Conservation (phyloP, 2,797 vertebrate species). For the Microctenopoma lineatum region DNA sequence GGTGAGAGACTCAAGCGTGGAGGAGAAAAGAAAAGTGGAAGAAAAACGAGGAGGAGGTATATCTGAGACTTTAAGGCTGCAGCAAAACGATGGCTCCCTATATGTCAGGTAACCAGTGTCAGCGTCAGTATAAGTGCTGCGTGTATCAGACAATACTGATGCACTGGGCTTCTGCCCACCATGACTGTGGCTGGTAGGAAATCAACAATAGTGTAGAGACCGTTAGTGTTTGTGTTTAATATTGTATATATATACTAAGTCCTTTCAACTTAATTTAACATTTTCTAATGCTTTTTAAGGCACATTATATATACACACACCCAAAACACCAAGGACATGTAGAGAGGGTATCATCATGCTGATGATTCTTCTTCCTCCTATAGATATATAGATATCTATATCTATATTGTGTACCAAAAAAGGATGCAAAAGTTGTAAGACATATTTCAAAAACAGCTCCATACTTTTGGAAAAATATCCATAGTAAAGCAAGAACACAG, state of each 20-base stretch:
- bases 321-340: neutral
- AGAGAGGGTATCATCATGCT: neutral
- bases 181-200: too few relatives aligned
- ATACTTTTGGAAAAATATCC: conserved; percentile 16
- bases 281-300: too few relatives aligned
- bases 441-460: neutral
- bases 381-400: too few relatives aligned
- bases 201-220: too few relatives aligned
- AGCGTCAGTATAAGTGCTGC: conserved; percentile 3
- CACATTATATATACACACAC: conserved; percentile 2
- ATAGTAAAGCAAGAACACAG: conserved; percentile 6
- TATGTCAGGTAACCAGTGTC: conserved; percentile 29
- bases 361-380: neutral
- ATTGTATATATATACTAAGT: too few relatives aligned
- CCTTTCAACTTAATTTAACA: too few relatives aligned
- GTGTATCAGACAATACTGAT: conserved; percentile 29
- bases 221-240: too few relatives aligned
- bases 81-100: conserved; percentile 10
- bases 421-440: neutral
- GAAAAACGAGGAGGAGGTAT: conserved; percentile 23
- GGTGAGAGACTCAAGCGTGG: conserved; percentile 73
- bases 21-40: conserved; percentile 41
- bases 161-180: too few relatives aligned
- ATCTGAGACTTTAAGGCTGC: conserved; percentile 36
- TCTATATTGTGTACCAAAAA: neutral